Evolutionary conservation across 2,113 vertebrate species (phyloP).

Genomic region (Petaurus breviceps): DNA sequence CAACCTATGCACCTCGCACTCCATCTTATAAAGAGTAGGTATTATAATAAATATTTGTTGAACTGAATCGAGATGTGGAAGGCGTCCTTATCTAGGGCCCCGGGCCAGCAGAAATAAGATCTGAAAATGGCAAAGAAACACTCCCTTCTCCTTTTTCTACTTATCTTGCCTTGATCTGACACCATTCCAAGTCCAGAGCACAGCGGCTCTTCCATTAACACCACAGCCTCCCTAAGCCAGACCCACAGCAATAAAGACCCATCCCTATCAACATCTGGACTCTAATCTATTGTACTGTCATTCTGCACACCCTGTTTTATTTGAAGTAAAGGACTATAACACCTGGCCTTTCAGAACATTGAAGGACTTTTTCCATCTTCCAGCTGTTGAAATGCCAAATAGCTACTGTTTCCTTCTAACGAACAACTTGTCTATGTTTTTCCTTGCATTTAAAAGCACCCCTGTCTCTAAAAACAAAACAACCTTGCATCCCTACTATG

Average conservation of each 20-base stretch:
- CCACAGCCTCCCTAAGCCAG: not conserved
- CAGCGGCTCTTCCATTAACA: not conserved
- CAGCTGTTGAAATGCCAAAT: slow-evolving; percentile 35
- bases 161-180: not conserved
- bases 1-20: not conserved
- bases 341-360: not conserved
- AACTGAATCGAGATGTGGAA: not conserved
- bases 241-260: not conserved
- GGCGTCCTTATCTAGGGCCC: not conserved
- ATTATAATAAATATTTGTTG: not conserved
- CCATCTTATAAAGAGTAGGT: not conserved
- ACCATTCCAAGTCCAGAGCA: not conserved
- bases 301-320: not conserved
- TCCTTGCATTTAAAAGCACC: slow-evolving; percentile 1
- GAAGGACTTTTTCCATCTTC: not conserved
- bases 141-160: not conserved
- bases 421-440: not conserved
- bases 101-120: not conserved
- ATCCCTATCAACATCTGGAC: not conserved
- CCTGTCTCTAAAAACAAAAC: not conserved
- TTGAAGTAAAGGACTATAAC: not conserved
- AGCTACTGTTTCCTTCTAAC: slow-evolving; percentile 1
- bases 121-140: not conserved
- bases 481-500: slow-evolving; percentile 8
- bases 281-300: not conserved